phyloP scores from a whole-genome alignment of 2,888 invertebrate species.

The Apamea anceps region DNA sequence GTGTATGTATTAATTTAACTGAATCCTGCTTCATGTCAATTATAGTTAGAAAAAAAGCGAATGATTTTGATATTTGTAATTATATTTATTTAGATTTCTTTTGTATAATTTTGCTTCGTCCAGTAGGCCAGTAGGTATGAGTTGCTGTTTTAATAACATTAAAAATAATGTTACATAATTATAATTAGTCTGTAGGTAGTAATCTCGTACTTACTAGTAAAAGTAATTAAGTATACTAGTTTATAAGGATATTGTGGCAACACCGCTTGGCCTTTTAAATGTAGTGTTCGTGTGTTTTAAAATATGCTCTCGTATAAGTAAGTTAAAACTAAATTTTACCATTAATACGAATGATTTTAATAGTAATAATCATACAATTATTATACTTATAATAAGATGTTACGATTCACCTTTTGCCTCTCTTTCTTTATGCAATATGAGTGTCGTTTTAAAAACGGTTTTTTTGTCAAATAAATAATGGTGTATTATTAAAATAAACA shows the following conservation, averaged over 20 bases:
- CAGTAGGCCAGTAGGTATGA: conserved; percentile 71
- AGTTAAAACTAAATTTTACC: conserved; percentile 71
- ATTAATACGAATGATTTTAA: conserved; percentile 79
- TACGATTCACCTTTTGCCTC: conserved; percentile 87
- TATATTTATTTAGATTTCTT: conserved; percentile 72
- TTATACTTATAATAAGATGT: conserved; percentile 75
- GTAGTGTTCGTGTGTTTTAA: conserved; percentile 86
- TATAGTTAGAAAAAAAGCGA: conserved; percentile 83
- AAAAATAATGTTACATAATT: conserved; percentile 70
- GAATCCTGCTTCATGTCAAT: conserved; percentile 89
- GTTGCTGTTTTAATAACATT: conserved; percentile 68
- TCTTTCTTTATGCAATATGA: conserved; percentile 87
- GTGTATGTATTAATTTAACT: conserved; percentile 72
- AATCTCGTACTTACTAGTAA: conserved; percentile 79
- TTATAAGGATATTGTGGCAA: conserved; percentile 84
- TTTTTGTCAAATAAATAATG: conserved; percentile 87
- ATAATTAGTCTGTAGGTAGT: conserved; percentile 73
- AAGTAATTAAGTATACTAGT: conserved; percentile 65
- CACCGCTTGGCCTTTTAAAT: conserved; percentile 90
- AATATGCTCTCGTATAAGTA: conserved; percentile 73
- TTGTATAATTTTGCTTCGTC: conserved; percentile 69
- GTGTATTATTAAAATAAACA: conserved; percentile 82
- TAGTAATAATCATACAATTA: conserved; percentile 72
- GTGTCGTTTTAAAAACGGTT: conserved; percentile 90
- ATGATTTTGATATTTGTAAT: conserved; percentile 79